Evolutionary conservation across 35 echinoderm and acorn worm genomes (phyloP), one percentile per base, ranked within the genome.

Genomic region (Heliocidaris tuberculata): DNA sequence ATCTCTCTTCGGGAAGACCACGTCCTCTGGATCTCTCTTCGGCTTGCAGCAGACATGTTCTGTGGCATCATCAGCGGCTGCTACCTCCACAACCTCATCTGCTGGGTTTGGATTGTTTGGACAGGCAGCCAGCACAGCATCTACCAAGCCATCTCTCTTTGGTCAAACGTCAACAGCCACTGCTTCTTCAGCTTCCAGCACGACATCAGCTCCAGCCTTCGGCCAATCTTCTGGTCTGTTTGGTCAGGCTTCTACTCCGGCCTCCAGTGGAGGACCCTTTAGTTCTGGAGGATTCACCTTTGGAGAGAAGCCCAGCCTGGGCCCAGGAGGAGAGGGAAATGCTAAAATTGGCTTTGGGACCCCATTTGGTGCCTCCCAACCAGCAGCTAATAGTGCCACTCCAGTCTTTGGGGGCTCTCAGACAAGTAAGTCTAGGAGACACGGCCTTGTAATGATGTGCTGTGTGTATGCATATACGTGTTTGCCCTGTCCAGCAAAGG

Each of bases 61-160:
- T 24, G 13, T 48, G 13, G 27, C 91, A 50, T 17, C 91, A 52
- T 24, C 49, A 59, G n/a, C 93, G 50, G 52, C 78, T 7, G 31
- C 85, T 7, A 87, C 95, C 50, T 61, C 95, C 12, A 30, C 95
- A 78, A 15, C 95, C 70, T 24, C 95, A 65, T 47, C 88, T 6
- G n/a, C 95, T 32, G 92, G 35, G 13, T 85, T 95, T 86, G 92
- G 91, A 54, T 49, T 96, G 10, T 96, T 96, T 90, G 95, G 94
- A 86, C 96, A 97, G 93, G 47, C 96, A 16, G 85, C 96, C 11
- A 94, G 85, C 1, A 90, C 90, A 17, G 47, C 48, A 31, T 9
- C 95, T 27, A 56, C 78, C 17, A 29, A 15, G 50, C 47, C 78
- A 24, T 86, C 61, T 19, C 47, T 86, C 16, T 94, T 94, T 94